Evolutionary conservation across 2,888 invertebrate genomes (phyloP).

Genomic region (Agonopterix heracliana): DNA sequence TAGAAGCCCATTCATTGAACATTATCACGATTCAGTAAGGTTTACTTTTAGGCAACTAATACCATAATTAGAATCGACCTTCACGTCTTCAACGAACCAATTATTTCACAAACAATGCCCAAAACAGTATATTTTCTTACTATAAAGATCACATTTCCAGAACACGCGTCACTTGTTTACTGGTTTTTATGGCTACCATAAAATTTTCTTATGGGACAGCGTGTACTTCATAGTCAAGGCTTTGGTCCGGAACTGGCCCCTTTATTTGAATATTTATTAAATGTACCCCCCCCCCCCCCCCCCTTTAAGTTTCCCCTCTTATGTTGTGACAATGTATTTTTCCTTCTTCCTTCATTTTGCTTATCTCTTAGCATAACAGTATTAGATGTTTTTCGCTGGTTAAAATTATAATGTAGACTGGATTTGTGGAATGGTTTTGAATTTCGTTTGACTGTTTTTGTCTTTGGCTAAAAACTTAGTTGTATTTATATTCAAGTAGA

Average conservation of each 20-base stretch:
- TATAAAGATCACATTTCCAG: constrained; percentile 4
- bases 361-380: constrained; percentile 28
- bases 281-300: constrained; percentile 20
- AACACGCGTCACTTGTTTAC: constrained; percentile 9
- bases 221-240: constrained; percentile 15
- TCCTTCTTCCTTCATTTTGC: constrained; percentile 40
- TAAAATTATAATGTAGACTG: no score
- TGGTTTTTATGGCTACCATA: constrained; percentile 10
- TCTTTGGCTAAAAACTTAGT: no score
- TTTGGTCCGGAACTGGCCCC: constrained; percentile 36
- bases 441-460: no score
- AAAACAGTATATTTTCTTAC: constrained; percentile 2
- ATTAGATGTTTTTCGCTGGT: no score
- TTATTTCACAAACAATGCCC: neutral
- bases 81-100: no score
- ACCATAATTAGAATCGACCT: no score
- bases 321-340: constrained; percentile 42
- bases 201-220: constrained; percentile 6
- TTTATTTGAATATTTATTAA: constrained; percentile 69
- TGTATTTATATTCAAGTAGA: no score
- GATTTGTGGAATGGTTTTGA: no score
- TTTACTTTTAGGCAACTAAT: no score
- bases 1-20: no score
- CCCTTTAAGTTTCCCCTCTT: constrained; percentile 11
- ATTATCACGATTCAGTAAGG: no score